phyloP scores from a whole-genome alignment of 2,113 vertebrate species.

The Dinomys branickii region DNA sequence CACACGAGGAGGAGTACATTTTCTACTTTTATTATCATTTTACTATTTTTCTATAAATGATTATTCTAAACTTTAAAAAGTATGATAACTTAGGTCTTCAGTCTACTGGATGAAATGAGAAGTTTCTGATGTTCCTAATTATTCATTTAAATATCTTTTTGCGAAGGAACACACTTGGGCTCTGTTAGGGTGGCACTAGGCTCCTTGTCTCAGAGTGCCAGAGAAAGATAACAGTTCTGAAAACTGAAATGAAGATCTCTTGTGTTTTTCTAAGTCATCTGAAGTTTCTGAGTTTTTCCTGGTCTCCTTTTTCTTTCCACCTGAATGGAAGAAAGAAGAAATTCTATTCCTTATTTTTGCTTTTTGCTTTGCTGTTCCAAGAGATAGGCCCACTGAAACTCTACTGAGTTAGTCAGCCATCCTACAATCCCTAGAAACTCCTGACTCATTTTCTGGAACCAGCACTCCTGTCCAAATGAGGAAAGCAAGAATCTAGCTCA shows the following conservation, averaged over 20 bases:
- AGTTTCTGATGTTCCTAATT: background rate
- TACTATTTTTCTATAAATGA: background rate
- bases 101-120: background rate
- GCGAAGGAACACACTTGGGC: background rate
- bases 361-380: background rate
- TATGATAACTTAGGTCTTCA: background rate
- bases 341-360: background rate
- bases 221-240: background rate
- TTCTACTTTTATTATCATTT: background rate
- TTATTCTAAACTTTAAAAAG: background rate
- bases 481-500: background rate
- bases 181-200: background rate
- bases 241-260: background rate
- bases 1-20: background rate
- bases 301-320: background rate
- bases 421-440: slow-evolving; percentile 37
- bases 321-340: background rate
- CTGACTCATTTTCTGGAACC: slow-evolving; percentile 7
- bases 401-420: background rate
- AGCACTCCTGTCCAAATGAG: slow-evolving; percentile 4
- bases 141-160: background rate
- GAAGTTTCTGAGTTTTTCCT: background rate
- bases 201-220: background rate
- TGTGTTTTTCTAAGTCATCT: background rate
- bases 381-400: background rate